Base-by-base conservation (phyloP, 2,113 vertebrate genomes). In the Seriola dumerili region DNA sequence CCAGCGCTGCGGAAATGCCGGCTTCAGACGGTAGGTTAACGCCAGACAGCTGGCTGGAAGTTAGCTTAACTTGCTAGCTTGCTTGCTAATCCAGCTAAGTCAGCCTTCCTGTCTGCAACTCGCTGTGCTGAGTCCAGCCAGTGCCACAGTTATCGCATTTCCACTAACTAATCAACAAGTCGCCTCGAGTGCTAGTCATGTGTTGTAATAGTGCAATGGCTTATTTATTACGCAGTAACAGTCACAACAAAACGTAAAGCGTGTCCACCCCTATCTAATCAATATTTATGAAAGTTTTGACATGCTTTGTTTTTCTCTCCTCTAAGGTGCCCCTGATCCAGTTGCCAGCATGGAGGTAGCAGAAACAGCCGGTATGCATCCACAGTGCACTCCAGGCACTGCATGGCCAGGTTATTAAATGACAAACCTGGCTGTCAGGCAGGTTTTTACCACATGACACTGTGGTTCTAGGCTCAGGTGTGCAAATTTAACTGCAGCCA, bases 301-400 rank as follows among this genome's bases (percentile, higher is more conserved):
- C 75, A 70, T 16, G 52, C 58, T 82, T 16, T 82, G 29, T 65
- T 76, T 29, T 62, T 88, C 63, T 93, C 80, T 81, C 87, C 78
- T 81, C 21, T 4, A 83, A 99, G 98, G 95, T 94, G 92, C 96
- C 91, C 95, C 96, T 87, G 97, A 97, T 92, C 94, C 95, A 87
- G 95, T 95, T 85, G 94, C 96, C 94, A 96, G 95, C 91, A 99
- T 99, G 97, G 98, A 99, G 91, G 96, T 97, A 93, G 96, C 97
- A 83, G 97, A 98, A 89, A 94, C 96, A 90, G 94, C 95, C 94
- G 97, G 97, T 99, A 97, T 59, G 95, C 76, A 67, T n/a, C 42
- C 52, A 61, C 62, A 32, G 32, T 50, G 19, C 11, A 38, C 54
- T 23, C 5, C 46, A 44, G 44, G 7, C 72, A 23, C 63, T 4